phyloP scores from a whole-genome alignment of 2,113 vertebrate species.

The Oryzias woworae region DNA sequence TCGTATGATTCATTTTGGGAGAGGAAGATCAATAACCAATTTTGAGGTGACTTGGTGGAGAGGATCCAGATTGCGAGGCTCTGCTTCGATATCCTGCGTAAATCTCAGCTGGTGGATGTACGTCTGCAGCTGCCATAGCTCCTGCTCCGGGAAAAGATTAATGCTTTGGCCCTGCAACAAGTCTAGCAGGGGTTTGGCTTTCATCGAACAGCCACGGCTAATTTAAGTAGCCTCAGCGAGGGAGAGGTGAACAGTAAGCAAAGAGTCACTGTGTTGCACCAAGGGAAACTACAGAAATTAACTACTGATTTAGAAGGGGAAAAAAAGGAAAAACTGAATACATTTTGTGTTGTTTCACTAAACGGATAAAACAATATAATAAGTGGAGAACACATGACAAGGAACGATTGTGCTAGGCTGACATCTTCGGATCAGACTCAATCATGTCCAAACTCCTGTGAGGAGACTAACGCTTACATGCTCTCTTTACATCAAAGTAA shows the following conservation, averaged over 20 bases:
- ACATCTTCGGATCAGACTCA: constrained; percentile 50
- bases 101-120: constrained; percentile 60
- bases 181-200: constrained; percentile 36
- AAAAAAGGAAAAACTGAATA: constrained; percentile 2
- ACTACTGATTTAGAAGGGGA: not conserved
- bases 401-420: constrained; percentile 56
- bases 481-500: constrained; percentile 61
- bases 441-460: constrained; percentile 47
- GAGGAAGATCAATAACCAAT: constrained; percentile 81
- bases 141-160: constrained; percentile 60
- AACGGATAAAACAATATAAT: not conserved
- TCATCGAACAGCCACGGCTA: constrained; percentile 43
- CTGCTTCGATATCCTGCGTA: constrained; percentile 61
- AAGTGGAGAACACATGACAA: constrained; percentile 20
- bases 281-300: constrained; percentile 24
- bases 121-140: constrained; percentile 49
- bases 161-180: constrained; percentile 40
- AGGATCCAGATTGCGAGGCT: constrained; percentile 57
- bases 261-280: constrained; percentile 27
- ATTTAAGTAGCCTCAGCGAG: constrained; percentile 52
- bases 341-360: not conserved
- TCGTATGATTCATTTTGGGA: constrained; percentile 74
- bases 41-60: constrained; percentile 68
- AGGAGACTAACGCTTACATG: constrained; percentile 63
- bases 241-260: constrained; percentile 26